These are phyloP conservation scores for Pogonocichla stellata DNA, from an alignment of 2,113 vertebrate species.

Conservation along the genomic window DNA sequence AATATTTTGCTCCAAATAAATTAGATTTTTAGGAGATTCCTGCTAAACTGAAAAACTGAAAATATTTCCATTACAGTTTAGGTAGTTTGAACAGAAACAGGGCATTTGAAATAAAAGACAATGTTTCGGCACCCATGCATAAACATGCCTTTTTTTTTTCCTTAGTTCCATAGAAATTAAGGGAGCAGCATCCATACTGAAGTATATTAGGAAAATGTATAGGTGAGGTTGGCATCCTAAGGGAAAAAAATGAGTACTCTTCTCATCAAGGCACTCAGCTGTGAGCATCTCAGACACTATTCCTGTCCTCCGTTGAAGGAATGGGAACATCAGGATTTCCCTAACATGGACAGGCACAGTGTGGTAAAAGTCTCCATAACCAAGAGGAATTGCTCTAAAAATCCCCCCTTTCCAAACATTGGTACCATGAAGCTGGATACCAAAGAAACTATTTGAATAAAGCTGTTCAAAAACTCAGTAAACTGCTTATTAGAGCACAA, in stretches of 20 bases:
- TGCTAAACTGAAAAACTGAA: not conserved
- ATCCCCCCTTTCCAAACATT: not conserved
- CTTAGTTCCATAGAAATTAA: not conserved
- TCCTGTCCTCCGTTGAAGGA: not conserved
- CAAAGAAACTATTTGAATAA: not conserved
- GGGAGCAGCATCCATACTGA: not conserved
- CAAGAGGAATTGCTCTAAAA: not conserved
- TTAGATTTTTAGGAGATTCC: not conserved
- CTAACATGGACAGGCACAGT: not conserved
- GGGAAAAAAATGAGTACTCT: not conserved
- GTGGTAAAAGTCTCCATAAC: not conserved
- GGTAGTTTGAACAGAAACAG: not conserved
- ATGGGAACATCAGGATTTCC: not conserved
- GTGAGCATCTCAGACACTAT: fast-evolving
- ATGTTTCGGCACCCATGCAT: not conserved
- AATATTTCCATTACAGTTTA: not conserved
- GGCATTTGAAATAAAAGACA: not conserved
- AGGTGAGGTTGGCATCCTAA: not conserved
- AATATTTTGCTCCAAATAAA: not conserved
- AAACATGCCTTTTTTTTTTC: not conserved
- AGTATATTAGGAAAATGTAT: not conserved
- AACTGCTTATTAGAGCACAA: not conserved
- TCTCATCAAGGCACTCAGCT: not conserved
- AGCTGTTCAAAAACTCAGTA: not conserved
- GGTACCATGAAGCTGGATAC: not conserved